Conservation (phyloP, 2,888 invertebrate species). For the Drosophila barbarae region DNA sequence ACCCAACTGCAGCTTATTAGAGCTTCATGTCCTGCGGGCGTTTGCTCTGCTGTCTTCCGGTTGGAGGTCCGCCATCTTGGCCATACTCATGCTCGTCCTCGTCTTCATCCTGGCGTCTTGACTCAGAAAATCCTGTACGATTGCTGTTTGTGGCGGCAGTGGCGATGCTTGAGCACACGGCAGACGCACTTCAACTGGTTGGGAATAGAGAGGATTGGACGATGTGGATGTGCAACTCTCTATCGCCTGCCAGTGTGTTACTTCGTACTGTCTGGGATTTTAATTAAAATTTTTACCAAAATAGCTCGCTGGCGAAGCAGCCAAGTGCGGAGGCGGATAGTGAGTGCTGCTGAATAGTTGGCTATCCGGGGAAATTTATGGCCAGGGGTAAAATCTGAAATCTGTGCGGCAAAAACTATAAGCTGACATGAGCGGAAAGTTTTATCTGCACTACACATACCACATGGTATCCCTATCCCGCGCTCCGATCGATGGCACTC, state of each 20-base stretch:
- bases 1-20: slow-evolving; percentile 9
- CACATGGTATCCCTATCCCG: background rate
- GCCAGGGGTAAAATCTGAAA: slow-evolving; percentile 51
- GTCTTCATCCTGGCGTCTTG: slow-evolving; percentile 13
- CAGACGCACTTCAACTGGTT: slow-evolving; percentile 59
- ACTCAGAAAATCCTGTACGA: slow-evolving; percentile 20
- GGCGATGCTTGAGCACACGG: slow-evolving; percentile 63
- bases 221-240: slow-evolving; percentile 13
- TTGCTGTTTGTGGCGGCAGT: slow-evolving; percentile 53
- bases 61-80: slow-evolving; percentile 8
- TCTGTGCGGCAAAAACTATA: slow-evolving; percentile 62
- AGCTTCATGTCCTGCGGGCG: slow-evolving; percentile 19
- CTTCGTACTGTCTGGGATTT: slow-evolving; percentile 64
- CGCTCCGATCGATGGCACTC: slow-evolving; percentile 33
- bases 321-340: background rate
- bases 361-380: slow-evolving; percentile 63
- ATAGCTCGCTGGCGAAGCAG: slow-evolving; percentile 46
- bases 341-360: slow-evolving; percentile 60
- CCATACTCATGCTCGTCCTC: background rate
- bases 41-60: slow-evolving; percentile 23
- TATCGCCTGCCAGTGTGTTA: slow-evolving; percentile 53
- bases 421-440: slow-evolving; percentile 62
- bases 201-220: slow-evolving; percentile 37
- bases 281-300: slow-evolving; percentile 70
- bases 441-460: slow-evolving; percentile 27